Evolutionary conservation across 2,888 invertebrate species (phyloP).

Genomic region (Fabriciana adippe): DNA sequence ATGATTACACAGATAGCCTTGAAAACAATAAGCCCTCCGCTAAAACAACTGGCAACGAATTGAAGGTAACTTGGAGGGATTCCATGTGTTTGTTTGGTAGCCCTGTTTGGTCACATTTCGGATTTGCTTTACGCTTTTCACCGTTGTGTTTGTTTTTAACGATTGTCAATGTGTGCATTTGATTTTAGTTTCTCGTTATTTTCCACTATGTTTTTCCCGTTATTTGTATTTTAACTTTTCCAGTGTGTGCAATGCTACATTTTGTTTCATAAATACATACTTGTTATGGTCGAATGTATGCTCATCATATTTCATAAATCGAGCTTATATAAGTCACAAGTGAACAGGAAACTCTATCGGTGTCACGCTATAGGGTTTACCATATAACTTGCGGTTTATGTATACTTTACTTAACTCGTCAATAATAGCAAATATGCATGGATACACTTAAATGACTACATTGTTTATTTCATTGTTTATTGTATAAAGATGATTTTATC

Average conservation of each 20-base stretch:
- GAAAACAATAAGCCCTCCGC: constrained; percentile 81
- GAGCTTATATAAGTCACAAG: constrained; percentile 24
- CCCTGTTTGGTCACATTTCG: constrained; percentile 42
- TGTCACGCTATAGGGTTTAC: constrained; percentile 27
- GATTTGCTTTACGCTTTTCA: constrained; percentile 48
- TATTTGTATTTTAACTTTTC: constrained; percentile 29
- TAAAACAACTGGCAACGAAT: constrained; percentile 77
- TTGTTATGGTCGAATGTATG: constrained; percentile 1
- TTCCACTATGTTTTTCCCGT: constrained; percentile 18
- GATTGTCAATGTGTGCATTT: constrained; percentile 26
- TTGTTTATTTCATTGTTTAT: constrained; percentile 14
- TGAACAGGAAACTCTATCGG: constrained; percentile 32
- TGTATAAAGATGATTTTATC: not conserved
- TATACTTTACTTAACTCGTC: constrained; percentile 24
- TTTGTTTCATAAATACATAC: constrained; percentile 24
- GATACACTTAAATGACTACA: constrained; percentile 23
- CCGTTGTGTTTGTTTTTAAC: constrained; percentile 41
- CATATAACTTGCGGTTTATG: constrained; percentile 34
- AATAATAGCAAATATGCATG: constrained; percentile 31
- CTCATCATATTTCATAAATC: constrained; percentile 17
- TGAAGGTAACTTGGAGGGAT: constrained; percentile 72
- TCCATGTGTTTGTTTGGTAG: constrained; percentile 52
- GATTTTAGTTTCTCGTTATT: not conserved
- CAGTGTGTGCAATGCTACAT: constrained; percentile 12
- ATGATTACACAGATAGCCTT: constrained; percentile 89